These are phyloP conservation scores for Podarcis lilfordi DNA, from an alignment of 2,797 vertebrate species.

Conservation along the genomic window DNA sequence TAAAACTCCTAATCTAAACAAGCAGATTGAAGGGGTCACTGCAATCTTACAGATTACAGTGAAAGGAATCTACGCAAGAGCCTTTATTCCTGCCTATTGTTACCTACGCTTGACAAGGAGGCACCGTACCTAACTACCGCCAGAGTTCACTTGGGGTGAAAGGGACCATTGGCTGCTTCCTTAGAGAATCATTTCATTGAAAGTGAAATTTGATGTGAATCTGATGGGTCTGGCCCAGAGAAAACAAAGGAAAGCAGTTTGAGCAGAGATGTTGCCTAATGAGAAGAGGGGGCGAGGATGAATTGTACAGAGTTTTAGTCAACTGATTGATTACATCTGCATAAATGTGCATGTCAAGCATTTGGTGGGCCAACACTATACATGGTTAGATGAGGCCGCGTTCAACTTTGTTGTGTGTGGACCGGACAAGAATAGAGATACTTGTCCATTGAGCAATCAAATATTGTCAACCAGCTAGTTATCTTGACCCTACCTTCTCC, in stretches of 20 bases:
- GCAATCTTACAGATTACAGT: conserved; percentile 4
- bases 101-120: conserved; percentile 7
- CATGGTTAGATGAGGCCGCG: no score
- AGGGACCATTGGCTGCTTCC: conserved; percentile 24
- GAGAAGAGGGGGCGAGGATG: no score
- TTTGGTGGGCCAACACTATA: neutral
- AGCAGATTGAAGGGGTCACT: conserved; percentile 32
- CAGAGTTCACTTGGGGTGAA: conserved; percentile 11
- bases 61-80: conserved; percentile 37
- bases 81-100: neutral
- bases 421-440: neutral
- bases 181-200: neutral
- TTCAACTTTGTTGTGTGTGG: neutral
- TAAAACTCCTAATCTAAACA: neutral
- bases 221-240: neutral
- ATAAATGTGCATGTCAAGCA: neutral
- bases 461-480: neutral
- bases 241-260: neutral
- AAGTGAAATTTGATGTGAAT: neutral
- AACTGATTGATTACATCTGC: neutral
- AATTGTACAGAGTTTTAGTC: neutral
- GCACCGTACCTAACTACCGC: neutral
- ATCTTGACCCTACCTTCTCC: neutral
- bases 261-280: neutral
- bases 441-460: neutral